phyloP scores from a whole-genome alignment of 2,888 invertebrate species.

The Leptopilina drosophilae region DNA sequence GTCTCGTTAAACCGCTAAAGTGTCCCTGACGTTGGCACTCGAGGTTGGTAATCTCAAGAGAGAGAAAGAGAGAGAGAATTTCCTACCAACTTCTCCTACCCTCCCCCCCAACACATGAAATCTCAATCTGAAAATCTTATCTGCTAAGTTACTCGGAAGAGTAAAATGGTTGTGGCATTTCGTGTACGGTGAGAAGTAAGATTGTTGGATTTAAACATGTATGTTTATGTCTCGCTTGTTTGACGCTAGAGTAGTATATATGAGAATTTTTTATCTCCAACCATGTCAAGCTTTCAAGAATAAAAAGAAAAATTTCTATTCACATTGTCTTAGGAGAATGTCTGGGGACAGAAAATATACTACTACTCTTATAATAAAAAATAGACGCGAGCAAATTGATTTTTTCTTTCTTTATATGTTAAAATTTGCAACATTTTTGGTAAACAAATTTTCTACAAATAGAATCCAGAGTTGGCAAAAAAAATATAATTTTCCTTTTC shows the following conservation, averaged over 20 bases:
- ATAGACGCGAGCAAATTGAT: no score
- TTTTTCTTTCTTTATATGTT: no score
- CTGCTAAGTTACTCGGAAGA: neutral
- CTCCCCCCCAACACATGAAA: neutral
- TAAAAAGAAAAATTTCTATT: no score
- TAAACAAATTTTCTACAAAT: no score
- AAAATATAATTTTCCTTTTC: no score
- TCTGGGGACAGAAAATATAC: no score
- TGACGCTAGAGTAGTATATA: neutral
- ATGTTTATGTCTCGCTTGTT: constrained; percentile 7
- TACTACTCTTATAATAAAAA: no score
- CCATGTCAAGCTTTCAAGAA: no score
- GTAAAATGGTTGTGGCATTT: constrained; percentile 4
- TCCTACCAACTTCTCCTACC: neutral
- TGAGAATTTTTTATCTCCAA: no score
- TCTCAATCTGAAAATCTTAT: constrained; percentile 13
- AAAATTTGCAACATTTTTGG: no score
- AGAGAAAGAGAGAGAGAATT: neutral
- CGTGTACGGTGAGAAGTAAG: neutral
- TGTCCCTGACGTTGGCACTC: constrained; percentile 58
- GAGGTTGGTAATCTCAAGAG: constrained; percentile 51
- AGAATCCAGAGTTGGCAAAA: no score
- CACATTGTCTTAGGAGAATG: no score
- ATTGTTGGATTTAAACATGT: constrained; percentile 17
- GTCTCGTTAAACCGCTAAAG: constrained; percentile 69